These are phyloP conservation scores for Drosophila ambigua DNA, from an alignment of 1,140 invertebrate genomes.

Conservation along the genomic window DNA sequence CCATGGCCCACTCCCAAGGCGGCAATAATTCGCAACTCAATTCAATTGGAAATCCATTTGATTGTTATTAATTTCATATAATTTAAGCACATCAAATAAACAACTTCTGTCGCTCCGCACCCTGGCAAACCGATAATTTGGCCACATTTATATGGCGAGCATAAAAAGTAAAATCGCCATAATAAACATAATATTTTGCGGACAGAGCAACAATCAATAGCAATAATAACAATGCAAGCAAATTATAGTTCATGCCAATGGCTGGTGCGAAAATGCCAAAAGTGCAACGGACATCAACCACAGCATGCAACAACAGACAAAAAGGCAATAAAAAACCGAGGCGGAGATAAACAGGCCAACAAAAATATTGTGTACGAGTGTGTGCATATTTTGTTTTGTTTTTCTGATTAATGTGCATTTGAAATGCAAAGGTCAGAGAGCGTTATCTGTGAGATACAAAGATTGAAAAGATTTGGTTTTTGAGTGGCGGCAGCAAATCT, in stretches of 20 bases:
- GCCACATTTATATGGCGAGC: slow-evolving; percentile 27
- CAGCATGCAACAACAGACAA: slow-evolving; percentile 1
- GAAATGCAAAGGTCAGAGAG: slow-evolving; percentile 51
- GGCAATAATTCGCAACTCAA: slow-evolving; percentile 1
- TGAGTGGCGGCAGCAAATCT: neutral
- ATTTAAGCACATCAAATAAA: slow-evolving; percentile 32
- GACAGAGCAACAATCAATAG: slow-evolving; percentile 36
- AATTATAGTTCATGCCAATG: slow-evolving; percentile 25
- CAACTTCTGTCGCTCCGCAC: slow-evolving; percentile 5
- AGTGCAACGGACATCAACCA: slow-evolving; percentile 20
- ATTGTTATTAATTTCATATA: slow-evolving; percentile 44
- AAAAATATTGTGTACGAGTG: no score
- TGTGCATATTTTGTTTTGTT: slow-evolving; percentile 15
- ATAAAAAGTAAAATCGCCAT: slow-evolving; percentile 22
- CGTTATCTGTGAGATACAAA: slow-evolving; percentile 9
- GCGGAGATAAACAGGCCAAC: neutral
- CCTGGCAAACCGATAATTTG: slow-evolving; percentile 36
- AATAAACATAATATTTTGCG: slow-evolving; percentile 28
- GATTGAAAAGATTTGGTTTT: neutral
- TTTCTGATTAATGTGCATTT: slow-evolving; percentile 43
- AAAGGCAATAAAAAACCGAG: slow-evolving; percentile 27
- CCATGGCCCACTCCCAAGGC: neutral
- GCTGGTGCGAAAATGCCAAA: slow-evolving; percentile 30
- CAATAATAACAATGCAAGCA: slow-evolving; percentile 31
- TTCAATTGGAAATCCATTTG: slow-evolving; percentile 40